Conservation (phyloP, 1,140 invertebrate genomes). For the Sarcophaga bullata region DNA sequence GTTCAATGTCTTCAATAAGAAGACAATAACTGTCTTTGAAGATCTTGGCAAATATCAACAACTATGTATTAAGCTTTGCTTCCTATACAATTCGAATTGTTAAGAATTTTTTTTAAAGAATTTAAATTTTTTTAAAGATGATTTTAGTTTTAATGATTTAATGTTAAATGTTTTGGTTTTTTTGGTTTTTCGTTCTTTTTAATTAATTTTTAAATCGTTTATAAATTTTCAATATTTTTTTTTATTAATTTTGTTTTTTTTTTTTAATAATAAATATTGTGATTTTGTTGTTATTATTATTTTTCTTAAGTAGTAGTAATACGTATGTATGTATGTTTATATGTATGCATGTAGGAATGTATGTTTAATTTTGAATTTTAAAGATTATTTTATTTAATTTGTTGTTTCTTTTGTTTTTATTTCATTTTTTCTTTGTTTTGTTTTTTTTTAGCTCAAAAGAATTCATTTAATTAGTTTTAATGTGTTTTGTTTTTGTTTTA, state of each 20-base stretch:
- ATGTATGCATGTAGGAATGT: too few relatives aligned
- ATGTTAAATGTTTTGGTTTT: background rate
- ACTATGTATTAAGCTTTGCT: too few relatives aligned
- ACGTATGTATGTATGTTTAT: slow-evolving; percentile 8
- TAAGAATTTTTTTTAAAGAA: too few relatives aligned
- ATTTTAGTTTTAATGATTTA: background rate
- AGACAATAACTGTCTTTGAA: too few relatives aligned
- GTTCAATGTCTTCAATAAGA: too few relatives aligned
- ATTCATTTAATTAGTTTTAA: slow-evolving; percentile 17
- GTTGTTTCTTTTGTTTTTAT: background rate
- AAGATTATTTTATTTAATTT: too few relatives aligned
- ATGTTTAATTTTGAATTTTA: too few relatives aligned
- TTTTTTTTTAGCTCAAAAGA: slow-evolving; percentile 29
- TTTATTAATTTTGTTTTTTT: background rate
- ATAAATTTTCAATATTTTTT: background rate
- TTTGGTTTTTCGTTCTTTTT: background rate
- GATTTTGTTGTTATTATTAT: slow-evolving; percentile 25
- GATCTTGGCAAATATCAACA: too few relatives aligned
- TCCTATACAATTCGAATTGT: too few relatives aligned
- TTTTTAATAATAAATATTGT: slow-evolving; percentile 28
- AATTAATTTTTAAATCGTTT: background rate
- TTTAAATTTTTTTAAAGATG: too few relatives aligned
- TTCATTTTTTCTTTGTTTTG: too few relatives aligned
- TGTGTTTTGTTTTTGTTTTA: background rate
- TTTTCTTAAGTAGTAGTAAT: slow-evolving; percentile 34